Base-by-base conservation (phyloP, 2,888 invertebrate genomes). In the Pristionchus mayeri region DNA sequence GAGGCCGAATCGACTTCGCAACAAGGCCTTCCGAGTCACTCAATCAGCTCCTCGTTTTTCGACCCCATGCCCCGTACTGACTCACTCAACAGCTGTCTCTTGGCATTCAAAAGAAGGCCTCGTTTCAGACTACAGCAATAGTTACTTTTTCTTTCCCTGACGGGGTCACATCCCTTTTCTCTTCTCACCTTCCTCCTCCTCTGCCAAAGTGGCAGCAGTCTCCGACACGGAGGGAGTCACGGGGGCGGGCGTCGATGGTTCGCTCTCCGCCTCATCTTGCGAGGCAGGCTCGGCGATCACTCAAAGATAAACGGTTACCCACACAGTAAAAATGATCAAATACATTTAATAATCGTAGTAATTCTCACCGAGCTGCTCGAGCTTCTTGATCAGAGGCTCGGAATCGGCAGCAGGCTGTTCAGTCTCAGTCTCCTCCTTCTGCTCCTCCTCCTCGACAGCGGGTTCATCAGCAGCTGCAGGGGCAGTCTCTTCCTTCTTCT, bases 161-260 rank as follows among this genome's bases (percentile, higher is more conserved):
- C 11, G 7, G 13, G 6, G 44, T 13, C 44, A 44, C 44, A 44
- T 16, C 13, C 24, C 24, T 6, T 30, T 6, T 21, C 30, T 60
- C 67, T 7, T 21, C 60, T 82, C 24, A 80, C 80, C 80, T 57
- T 80, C 80, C 37, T 82, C 81, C 60, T 82, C 81, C 81, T 82
- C 81, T 18, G 34, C 81, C 0, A 63, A 21, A 13, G 52, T 44
- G 30, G 81, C 57, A 4, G 27, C 27, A n/a, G 80, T 80, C 52
- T 82, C 81, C 21, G 81, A 82, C 2, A 63, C 34, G 44, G 81
- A 82, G 37, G 81, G 81, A 40, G 81, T 82, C 30, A 63, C 81
- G 63, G 81, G 81, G 48, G 81, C 81, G 81, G 81, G 81, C 18
- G 81, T 82, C 27, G 81, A 63, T 44, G 81, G 81, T 30, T 82